A percentile compares a stretch with the other conserved stretches of the same genome.
Conservation (phyloP, 92 coral and sea anemone genomes). For the Porites divaricata region DNA sequence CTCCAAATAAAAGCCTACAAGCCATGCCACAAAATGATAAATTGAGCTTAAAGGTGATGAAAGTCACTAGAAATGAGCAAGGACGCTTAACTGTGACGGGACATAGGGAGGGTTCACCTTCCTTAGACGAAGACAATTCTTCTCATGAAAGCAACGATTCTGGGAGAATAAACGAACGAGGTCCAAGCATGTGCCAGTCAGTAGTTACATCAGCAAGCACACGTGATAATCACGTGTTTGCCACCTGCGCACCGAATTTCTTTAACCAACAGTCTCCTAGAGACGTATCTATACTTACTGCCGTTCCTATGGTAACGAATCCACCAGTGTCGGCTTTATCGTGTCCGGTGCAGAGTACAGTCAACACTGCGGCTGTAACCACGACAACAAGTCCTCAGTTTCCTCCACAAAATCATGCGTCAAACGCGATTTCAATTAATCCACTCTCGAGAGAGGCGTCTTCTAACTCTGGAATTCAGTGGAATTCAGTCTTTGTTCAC, state of each 20-base stretch:
- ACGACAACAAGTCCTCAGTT: slow-evolving; percentile 25
- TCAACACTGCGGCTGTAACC: not conserved
- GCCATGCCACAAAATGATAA: slow-evolving; percentile 23
- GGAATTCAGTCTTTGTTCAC: slow-evolving; percentile 32
- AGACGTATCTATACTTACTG: slow-evolving; percentile 40
- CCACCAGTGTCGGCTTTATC: slow-evolving; percentile 33
- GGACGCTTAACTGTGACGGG: slow-evolving; percentile 44
- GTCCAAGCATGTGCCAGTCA: slow-evolving; percentile 21
- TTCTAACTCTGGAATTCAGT: slow-evolving; percentile 33
- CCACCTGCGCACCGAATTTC: slow-evolving; percentile 13
- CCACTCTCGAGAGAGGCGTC: slow-evolving; percentile 16
- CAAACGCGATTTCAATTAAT: slow-evolving; percentile 16
- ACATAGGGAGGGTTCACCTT: slow-evolving; percentile 46
- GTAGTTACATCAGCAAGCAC: not conserved
- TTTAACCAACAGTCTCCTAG: slow-evolving; percentile 32
- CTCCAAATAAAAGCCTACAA: slow-evolving; percentile 38
- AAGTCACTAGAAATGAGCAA: slow-evolving; percentile 38
- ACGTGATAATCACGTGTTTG: slow-evolving; percentile 37
- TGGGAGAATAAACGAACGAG: not conserved
- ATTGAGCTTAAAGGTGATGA: slow-evolving; percentile 35
- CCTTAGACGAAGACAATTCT: slow-evolving; percentile 31
- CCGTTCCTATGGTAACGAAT: slow-evolving; percentile 44
- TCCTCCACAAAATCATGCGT: slow-evolving; percentile 29
- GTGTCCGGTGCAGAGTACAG: slow-evolving; percentile 22
- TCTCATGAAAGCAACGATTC: slow-evolving; percentile 25